Base-by-base conservation (phyloP, 2,797 vertebrate species). In the Macropodus opercularis region DNA sequence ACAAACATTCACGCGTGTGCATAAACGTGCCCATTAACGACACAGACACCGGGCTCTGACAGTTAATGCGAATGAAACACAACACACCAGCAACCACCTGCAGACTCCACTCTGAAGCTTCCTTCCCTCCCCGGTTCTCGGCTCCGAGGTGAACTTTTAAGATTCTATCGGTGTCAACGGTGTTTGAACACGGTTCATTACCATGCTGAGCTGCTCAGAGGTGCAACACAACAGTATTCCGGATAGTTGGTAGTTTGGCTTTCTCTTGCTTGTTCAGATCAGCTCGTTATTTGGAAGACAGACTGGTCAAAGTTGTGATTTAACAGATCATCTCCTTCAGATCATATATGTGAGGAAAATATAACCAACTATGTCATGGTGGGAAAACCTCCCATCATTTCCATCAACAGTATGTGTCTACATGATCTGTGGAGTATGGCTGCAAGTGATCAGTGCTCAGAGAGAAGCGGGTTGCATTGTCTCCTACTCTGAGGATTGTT, bases 301-400 rank as follows among this genome's bases (percentile, higher is more conserved):
- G 50, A 65, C 54, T 69, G 72, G 83, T 85, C 81, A 82, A 83
- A 82, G 83, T 55, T 72, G 56, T 9, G 21, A 66, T 60, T 79
- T 47, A 68, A 58, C 8, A 2, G 13, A 56, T 40, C 2, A 3
- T 57, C 44, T 53, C 39, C 58, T 38, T 53, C 52, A 8, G 52
- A 56, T 71, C n/a, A 12, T 76, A n/a, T 41, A 49, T 27, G 24
- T 29, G 42, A 46, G 18, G 13, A 49, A 71, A 58, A 61, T 23
- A 26, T 41, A 65, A 68, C 54, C 59, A 69, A 70, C 65, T 5
- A 51, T 41, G 50, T 59, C 24, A 48, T 59, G 18, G 27, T 63
- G 34, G 60, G 32, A 63, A 55, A 61, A 22, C 36, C 21, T 71
- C 19, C 23, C 23, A 19, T 51, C 10, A 4, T 69, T 71, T 53